These are phyloP conservation scores for Melierax canorus DNA, from an alignment of 2,113 vertebrate species.

Conservation along the genomic window DNA sequence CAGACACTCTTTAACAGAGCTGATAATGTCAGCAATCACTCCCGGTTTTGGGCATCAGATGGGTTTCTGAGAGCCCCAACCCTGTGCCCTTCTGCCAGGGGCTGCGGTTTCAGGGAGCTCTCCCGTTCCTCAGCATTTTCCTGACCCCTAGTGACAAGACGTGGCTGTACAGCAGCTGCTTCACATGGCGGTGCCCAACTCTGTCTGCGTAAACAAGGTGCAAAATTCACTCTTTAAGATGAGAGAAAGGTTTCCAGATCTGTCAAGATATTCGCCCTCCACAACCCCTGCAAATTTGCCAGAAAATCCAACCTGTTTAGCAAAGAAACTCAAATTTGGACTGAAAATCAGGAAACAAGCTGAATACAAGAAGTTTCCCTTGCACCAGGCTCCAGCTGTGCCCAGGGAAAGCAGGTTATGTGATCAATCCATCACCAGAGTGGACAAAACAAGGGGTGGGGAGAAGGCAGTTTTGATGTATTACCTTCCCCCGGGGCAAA, in stretches of 20 bases:
- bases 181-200: background rate
- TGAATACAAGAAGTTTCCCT: background rate
- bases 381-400: background rate
- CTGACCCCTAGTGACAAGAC: conserved; percentile 62
- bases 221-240: background rate
- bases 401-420: background rate
- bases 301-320: background rate
- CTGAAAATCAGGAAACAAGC: background rate
- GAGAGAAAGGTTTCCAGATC: background rate
- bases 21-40: background rate
- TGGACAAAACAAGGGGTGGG: background rate
- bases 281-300: background rate
- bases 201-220: background rate
- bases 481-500: background rate
- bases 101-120: background rate
- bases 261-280: background rate
- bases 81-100: background rate
- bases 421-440: background rate
- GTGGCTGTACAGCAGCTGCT: background rate
- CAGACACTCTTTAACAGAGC: background rate
- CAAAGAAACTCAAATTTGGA: background rate
- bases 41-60: rapidly evolving
- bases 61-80: background rate
- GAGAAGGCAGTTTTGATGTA: background rate
- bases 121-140: background rate